These are phyloP conservation scores for Leptoclinus maculatus DNA, from an alignment of 2,797 vertebrate species.

Conservation along the genomic window DNA sequence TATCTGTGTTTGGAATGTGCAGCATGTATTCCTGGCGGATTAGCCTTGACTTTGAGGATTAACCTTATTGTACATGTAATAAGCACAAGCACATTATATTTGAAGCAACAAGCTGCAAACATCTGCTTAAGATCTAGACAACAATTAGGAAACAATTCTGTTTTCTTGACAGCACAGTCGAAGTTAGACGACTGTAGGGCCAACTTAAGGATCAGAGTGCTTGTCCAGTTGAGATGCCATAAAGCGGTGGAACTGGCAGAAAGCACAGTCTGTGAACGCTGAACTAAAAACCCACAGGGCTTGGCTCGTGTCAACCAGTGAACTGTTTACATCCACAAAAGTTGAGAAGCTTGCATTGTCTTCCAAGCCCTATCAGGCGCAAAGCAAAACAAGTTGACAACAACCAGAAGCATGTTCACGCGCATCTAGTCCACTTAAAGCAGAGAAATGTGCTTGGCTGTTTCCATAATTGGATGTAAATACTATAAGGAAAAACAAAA, in stretches of 20 bases:
- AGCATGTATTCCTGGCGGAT: constrained; percentile 36
- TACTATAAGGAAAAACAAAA: neutral
- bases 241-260: constrained; percentile 55
- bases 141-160: constrained; percentile 33
- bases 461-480: neutral
- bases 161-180: constrained; percentile 34
- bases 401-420: constrained; percentile 40
- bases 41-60: constrained; percentile 48
- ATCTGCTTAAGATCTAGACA: constrained; percentile 26
- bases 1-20: constrained; percentile 24
- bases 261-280: constrained; percentile 46
- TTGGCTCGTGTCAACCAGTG: constrained; percentile 59
- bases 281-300: constrained; percentile 56
- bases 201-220: constrained; percentile 40
- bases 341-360: constrained; percentile 52
- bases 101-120: constrained; percentile 15
- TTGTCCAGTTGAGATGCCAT: constrained; percentile 56
- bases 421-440: neutral
- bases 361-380: constrained; percentile 35
- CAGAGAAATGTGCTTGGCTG: neutral
- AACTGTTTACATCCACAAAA: constrained; percentile 72
- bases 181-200: constrained; percentile 20
- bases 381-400: constrained; percentile 64
- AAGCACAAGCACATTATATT: constrained; percentile 40
- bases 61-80: constrained; percentile 43